phyloP scores from a whole-genome alignment of 2,113 vertebrate genomes.

The Gadus chalcogrammus region DNA sequence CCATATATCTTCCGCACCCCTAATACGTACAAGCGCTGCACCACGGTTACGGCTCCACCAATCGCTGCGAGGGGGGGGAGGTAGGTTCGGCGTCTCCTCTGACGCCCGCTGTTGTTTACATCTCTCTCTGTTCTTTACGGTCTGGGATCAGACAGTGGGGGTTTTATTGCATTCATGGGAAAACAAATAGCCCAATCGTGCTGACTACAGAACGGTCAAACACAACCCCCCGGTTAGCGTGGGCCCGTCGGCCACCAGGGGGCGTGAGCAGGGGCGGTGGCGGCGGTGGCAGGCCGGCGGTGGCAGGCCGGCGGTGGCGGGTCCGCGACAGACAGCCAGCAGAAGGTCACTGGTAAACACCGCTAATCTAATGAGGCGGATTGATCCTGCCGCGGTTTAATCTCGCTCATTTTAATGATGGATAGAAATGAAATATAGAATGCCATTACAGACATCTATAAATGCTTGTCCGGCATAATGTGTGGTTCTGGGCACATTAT shows the following conservation, averaged over 20 bases:
- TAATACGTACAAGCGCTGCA: slow-evolving; percentile 1
- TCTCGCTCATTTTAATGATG: background rate
- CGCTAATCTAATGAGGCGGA: background rate
- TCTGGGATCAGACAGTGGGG: slow-evolving; percentile 24
- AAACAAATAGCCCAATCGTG: too few relatives aligned
- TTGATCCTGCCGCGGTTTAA: background rate
- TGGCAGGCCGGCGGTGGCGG: too few relatives aligned
- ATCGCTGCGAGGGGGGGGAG: slow-evolving; percentile 30
- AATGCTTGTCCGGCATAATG: too few relatives aligned
- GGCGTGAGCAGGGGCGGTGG: too few relatives aligned
- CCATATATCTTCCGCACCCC: slow-evolving; percentile 44
- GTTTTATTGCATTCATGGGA: too few relatives aligned
- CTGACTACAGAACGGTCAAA: too few relatives aligned
- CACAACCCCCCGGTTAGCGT: too few relatives aligned
- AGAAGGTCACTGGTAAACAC: background rate
- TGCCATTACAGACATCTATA: background rate
- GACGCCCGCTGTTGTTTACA: background rate
- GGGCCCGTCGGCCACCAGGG: too few relatives aligned
- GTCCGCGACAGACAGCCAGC: background rate
- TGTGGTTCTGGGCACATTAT: too few relatives aligned
- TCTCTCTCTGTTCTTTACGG: slow-evolving; percentile 14
- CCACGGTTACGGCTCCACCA: slow-evolving; percentile 20
- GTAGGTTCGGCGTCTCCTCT: slow-evolving; percentile 20
- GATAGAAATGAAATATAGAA: background rate
- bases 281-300: too few relatives aligned